Evolutionary conservation across 1,140 invertebrate species (phyloP), one percentile per base, ranked within the genome.

Genomic region (Danaus plexippus): DNA sequence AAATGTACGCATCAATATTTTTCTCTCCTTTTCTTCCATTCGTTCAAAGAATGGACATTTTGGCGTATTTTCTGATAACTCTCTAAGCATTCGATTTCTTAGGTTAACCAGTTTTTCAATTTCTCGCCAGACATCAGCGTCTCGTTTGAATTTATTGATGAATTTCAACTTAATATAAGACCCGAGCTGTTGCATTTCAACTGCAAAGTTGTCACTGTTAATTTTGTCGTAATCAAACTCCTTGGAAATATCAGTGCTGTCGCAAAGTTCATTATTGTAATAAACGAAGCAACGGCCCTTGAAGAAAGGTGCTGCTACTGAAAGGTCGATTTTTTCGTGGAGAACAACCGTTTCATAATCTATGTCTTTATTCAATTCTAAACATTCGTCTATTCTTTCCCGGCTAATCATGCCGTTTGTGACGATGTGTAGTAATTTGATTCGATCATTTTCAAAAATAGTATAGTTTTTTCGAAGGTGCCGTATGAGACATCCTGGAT

Each of bases 291-390:
- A 69, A 11, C 40, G 53, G 9, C 54, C 61, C 15, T 72, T 72
- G 42, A 72, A 65, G 11, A 72, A 72, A 9, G 69, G 67, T n/a
- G 69, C 54, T 44, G 63, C 66, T 47, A 70, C 68, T 9, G 68
- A 70, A 47, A 67, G 53, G 9, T 70, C 57, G 0, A 70, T 59
- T 11, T 22, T 1, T 13, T 47, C 9, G 13, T 68, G 63, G 12
- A 68, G 66, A 50, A 71, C 69, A 12, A 68, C 61, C 7, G 44
- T 61, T 60, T 68, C 66, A 40, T 71, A 71, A 47, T 63, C 9
- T 47, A 68, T 64, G 47, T 71, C 43, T 32, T 43, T 43, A 18
- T 71, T 71, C 10, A 58, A 18, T 46, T 52, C 2, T 4, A 63
- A 62, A 49, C 69, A 71, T 49, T 13, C 11, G 1, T 50, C 5